These are phyloP conservation scores for Mylabris phalerata DNA, from an alignment of 1,140 invertebrate species.

Conservation along the genomic window DNA sequence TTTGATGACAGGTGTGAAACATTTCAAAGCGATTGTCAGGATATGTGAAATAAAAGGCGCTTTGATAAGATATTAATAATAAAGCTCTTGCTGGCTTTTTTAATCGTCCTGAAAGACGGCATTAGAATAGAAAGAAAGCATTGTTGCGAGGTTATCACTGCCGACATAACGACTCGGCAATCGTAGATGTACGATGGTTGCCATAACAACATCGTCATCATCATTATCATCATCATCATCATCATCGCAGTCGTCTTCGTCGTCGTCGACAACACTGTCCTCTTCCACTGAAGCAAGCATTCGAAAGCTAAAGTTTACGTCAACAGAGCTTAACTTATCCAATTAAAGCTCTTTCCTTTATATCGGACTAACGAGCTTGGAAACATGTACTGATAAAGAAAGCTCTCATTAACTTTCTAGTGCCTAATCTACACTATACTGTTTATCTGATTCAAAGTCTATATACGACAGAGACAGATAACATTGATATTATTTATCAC, in stretches of 20 bases:
- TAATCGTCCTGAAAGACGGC: no score
- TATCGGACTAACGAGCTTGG: conserved; percentile 34
- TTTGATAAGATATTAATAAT: no score
- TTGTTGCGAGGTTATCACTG: no score
- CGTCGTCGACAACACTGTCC: no score
- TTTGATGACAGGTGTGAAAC: no score
- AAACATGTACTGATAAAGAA: conserved; percentile 36
- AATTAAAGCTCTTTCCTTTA: conserved; percentile 31
- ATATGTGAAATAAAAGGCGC: no score
- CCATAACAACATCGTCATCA: conserved; percentile 16
- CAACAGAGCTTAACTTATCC: conserved; percentile 30
- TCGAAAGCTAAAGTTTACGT: conserved; percentile 31
- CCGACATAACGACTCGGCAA: no score
- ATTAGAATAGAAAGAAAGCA: no score
- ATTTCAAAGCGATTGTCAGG: no score
- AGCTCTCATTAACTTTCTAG: conserved; percentile 33
- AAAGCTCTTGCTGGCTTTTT: no score
- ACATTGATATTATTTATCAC: neutral
- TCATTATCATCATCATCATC: no score
- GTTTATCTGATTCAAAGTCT: conserved; percentile 20
- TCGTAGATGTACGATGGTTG: conserved; percentile 3
- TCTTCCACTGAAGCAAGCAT: conserved; percentile 12
- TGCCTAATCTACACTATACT: conserved; percentile 23
- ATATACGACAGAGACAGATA: conserved; percentile 17
- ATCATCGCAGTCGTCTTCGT: no score